Evolutionary conservation across 92 coral and sea anemone genomes (phyloP).

Genomic region (Virgularia gustaviana): DNA sequence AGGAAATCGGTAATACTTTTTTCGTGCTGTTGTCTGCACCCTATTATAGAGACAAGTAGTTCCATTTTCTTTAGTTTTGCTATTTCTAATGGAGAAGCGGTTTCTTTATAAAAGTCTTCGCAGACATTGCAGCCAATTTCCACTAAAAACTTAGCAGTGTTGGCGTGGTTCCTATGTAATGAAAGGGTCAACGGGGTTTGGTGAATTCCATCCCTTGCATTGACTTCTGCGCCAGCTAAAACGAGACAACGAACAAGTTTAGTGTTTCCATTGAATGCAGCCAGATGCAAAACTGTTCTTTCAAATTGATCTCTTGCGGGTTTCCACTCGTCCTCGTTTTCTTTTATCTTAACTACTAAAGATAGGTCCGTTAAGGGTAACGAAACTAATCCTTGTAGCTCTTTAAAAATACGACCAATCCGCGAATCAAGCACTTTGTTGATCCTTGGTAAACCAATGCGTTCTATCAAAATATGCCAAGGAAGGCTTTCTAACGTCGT

Average conservation of each 20-base stretch:
- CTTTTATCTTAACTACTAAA: not conserved
- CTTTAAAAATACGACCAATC: not conserved
- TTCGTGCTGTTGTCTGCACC: not conserved
- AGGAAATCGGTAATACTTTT: not conserved
- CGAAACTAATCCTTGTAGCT: not conserved
- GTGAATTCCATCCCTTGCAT: slow-evolving; percentile 13
- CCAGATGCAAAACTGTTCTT: slow-evolving; percentile 16
- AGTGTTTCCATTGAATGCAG: slow-evolving; percentile 30
- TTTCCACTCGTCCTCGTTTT: not conserved
- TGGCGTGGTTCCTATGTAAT: slow-evolving; percentile 8
- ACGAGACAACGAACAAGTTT: slow-evolving; percentile 25
- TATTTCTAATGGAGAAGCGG: slow-evolving; percentile 18
- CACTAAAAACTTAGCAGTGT: slow-evolving; percentile 7
- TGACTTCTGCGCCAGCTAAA: slow-evolving; percentile 24
- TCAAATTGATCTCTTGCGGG: slow-evolving; percentile 23
- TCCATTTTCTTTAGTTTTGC: slow-evolving; percentile 12
- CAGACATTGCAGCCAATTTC: slow-evolving; percentile 2
- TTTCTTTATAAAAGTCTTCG: not conserved
- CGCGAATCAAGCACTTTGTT: slow-evolving; percentile 8
- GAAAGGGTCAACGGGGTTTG: slow-evolving; percentile 28
- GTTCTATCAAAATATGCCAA: not conserved
- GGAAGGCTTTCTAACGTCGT: not conserved
- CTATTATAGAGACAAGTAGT: not conserved
- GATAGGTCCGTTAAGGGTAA: not conserved
- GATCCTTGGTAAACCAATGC: not conserved